Evolutionary conservation across 1,140 invertebrate genomes (phyloP).

Genomic region (Drosophila melanica): DNA sequence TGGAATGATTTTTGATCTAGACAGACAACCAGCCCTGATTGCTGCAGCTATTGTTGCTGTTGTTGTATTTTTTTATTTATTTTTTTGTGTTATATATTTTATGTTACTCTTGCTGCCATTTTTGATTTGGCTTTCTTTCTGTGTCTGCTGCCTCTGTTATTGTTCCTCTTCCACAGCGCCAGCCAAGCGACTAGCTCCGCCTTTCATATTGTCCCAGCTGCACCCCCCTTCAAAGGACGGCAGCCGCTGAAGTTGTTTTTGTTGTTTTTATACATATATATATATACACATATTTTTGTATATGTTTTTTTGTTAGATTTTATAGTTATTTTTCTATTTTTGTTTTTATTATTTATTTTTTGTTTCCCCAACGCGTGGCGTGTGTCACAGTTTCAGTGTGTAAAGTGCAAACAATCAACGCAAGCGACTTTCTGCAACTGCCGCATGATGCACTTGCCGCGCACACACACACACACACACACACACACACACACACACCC

Average conservation of each 20-base stretch:
- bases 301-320: constrained; percentile 11
- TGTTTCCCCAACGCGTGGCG: constrained; percentile 47
- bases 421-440: constrained; percentile 70
- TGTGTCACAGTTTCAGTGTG: constrained; percentile 71
- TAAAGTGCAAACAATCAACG: constrained; percentile 80
- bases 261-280: too few species aligned
- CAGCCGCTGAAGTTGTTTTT: too few species aligned
- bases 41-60: constrained; percentile 8
- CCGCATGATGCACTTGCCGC: constrained; percentile 43
- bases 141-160: constrained; percentile 12
- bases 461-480: constrained; percentile 2
- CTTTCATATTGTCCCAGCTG: constrained; percentile 5
- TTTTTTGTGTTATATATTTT: constrained; percentile 40
- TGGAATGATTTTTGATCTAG: neutral
- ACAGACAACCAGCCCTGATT: constrained; percentile 27
- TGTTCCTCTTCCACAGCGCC: neutral
- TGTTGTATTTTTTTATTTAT: constrained; percentile 16
- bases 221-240: too few species aligned
- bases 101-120: constrained; percentile 57
- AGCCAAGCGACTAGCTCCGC: constrained; percentile 15
- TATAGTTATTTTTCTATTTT: constrained; percentile 7
- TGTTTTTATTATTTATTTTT: constrained; percentile 21
- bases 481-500: neutral
- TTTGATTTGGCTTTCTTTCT: constrained; percentile 60
- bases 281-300: neutral